phyloP scores from a whole-genome alignment of 2,888 invertebrate genomes.

The Drosophila maculinotata region DNA sequence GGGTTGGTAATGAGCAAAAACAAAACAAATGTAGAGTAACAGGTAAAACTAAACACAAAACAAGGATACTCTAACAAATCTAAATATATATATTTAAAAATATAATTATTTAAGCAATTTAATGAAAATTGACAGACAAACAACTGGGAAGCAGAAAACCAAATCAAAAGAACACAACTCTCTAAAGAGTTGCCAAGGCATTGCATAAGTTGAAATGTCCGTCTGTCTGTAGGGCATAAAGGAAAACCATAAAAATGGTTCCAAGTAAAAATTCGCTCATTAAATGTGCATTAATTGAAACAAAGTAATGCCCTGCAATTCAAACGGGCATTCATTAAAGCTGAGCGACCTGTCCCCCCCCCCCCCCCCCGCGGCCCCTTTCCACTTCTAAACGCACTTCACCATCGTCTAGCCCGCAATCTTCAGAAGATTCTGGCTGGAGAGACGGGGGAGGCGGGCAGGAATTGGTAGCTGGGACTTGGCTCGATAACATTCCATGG shows the following conservation, averaged over 20 bases:
- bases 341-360: background rate
- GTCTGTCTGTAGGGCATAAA: background rate
- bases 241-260: conserved; percentile 1
- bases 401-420: background rate
- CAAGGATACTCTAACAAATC: background rate
- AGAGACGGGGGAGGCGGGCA: too few species aligned
- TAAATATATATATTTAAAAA: too few species aligned
- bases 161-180: background rate
- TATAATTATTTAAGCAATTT: too few species aligned
- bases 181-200: background rate
- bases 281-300: conserved; percentile 61
- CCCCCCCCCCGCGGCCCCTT: background rate
- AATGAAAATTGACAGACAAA: too few species aligned
- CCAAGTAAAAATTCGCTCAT: conserved; percentile 26
- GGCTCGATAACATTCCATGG: conserved; percentile 23
- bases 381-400: too few species aligned
- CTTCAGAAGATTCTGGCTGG: background rate
- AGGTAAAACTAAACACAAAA: too few species aligned
- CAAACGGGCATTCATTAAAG: conserved; percentile 15
- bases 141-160: too few species aligned
- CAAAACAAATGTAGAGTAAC: too few species aligned
- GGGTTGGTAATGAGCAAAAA: too few species aligned
- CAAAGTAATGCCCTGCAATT: conserved; percentile 52
- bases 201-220: background rate
- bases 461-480: too few species aligned